These are phyloP conservation scores for Rhodeus uyekii DNA, from an alignment of 2,797 vertebrate species.

Conservation along the genomic window DNA sequence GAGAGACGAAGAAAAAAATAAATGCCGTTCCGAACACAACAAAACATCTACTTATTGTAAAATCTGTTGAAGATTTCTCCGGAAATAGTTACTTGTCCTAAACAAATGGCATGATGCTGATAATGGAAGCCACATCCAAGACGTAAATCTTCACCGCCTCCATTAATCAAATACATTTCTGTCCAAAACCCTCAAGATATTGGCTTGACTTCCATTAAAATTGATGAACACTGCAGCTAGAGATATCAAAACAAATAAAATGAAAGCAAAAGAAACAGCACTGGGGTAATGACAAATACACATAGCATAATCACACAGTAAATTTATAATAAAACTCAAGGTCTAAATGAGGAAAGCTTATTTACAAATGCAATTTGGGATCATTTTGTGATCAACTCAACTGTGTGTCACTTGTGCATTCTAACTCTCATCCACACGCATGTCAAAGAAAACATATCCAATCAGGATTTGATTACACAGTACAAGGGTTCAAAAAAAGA, in stretches of 20 bases:
- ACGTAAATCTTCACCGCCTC: not conserved
- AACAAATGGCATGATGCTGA: not conserved
- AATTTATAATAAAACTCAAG: conserved; percentile 40
- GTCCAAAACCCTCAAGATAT: conserved; percentile 23
- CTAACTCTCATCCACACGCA: conserved; percentile 14
- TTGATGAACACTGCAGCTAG: not conserved
- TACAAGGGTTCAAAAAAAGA: conserved; percentile 53
- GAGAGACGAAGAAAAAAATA: not conserved
- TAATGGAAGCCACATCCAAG: not conserved
- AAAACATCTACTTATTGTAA: not conserved
- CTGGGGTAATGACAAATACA: not conserved
- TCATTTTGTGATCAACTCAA: conserved; percentile 29
- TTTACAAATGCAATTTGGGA: conserved; percentile 38
- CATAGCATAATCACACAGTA: conserved; percentile 51
- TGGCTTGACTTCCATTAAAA: conserved; percentile 17
- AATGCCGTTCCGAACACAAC: not conserved
- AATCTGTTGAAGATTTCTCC: not conserved
- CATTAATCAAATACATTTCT: not conserved
- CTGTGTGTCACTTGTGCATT: conserved; percentile 24
- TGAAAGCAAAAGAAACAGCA: not conserved
- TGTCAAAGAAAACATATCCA: not conserved
- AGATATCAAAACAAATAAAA: conserved; percentile 1
- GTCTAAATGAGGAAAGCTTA: conserved; percentile 44
- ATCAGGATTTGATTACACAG: conserved; percentile 51
- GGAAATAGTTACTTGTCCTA: not conserved